Evolutionary conservation across 2,113 vertebrate genomes (phyloP), one percentile per base, ranked within the genome.

Genomic region (Sphyrna mokarran): DNA sequence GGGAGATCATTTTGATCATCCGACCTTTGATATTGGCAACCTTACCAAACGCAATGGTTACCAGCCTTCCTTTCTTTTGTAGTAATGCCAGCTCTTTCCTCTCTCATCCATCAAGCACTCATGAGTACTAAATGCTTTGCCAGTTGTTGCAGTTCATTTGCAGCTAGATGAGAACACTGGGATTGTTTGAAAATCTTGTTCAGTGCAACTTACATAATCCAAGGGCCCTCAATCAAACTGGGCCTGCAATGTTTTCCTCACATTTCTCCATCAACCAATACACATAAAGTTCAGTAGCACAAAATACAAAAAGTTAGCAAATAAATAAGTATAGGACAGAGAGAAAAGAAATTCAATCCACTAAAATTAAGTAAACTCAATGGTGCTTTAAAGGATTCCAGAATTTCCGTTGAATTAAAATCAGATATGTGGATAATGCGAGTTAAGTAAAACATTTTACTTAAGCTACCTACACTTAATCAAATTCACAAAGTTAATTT

Each of bases 1-100:
- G 22, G 40, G 43, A 48, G 23, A 76, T 10, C 22, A 48, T n/a
- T 33, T 70, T 94, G 91, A 10, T 48, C 66, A 94, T 43, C 91
- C 70, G 20, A 23, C 23, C 93, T 48, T 94, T 70, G 69, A 95
- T 72, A 72, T 95, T 95, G 94, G 94, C 68, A 95, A 72, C 37
- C 70, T 69, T 43, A 94, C 66, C 87, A 61, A 90, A 90, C 23
- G 11, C 58, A 29, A 1, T 90, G 87, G 54, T 90, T 48, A 90
- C 48, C 91, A 43, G 91, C 37, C 68, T 72, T 26, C 69, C 69
- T 48, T 26, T 66, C 37, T 95, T 72, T 72, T 72, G 43, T 33
- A 70, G 40, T 72, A 37, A 48, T 5, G n/a, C 94, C 94, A 95
- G 69, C 43, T 95, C 54, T 54, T 43, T 16, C 40, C 10, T 70